A percentile compares a stretch with the other conserved stretches of the same genome.
Conservation (phyloP, 2,113 vertebrate genomes). For the Ceratotherium simum region DNA sequence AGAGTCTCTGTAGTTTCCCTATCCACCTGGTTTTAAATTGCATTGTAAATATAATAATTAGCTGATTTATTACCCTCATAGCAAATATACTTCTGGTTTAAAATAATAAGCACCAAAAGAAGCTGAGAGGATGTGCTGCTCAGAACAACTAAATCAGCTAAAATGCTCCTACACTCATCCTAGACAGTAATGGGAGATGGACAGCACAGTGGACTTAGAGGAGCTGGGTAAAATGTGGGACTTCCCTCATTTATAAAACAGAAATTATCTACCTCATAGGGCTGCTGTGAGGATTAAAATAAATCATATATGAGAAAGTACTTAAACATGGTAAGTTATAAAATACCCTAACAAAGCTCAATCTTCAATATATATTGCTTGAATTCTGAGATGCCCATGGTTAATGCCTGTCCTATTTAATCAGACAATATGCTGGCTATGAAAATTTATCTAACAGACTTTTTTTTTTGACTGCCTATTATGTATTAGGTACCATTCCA, state of each 20-base stretch:
- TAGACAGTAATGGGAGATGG: neutral
- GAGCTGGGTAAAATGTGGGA: neutral
- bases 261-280: neutral
- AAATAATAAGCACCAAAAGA: slow-evolving; percentile 49
- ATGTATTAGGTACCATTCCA: neutral
- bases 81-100: slow-evolving; percentile 43
- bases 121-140: neutral
- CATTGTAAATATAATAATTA: slow-evolving; percentile 19
- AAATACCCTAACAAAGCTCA: slow-evolving; percentile 19
- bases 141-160: neutral
- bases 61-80: neutral
- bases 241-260: slow-evolving; percentile 6
- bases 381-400: neutral
- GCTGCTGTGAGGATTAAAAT: neutral
- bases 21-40: neutral
- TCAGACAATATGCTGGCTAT: slow-evolving; percentile 24
- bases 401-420: slow-evolving; percentile 31
- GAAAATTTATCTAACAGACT: slow-evolving; percentile 12
- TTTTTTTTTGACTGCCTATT: neutral
- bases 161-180: neutral
- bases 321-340: slow-evolving; percentile 10
- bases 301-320: slow-evolving; percentile 21
- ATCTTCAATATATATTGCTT: neutral
- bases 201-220: neutral
- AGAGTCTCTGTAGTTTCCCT: neutral